Evolutionary conservation across 2,797 vertebrate genomes (phyloP), one percentile per base, ranked within the genome.

Genomic region (Bovichtus diacanthus): DNA sequence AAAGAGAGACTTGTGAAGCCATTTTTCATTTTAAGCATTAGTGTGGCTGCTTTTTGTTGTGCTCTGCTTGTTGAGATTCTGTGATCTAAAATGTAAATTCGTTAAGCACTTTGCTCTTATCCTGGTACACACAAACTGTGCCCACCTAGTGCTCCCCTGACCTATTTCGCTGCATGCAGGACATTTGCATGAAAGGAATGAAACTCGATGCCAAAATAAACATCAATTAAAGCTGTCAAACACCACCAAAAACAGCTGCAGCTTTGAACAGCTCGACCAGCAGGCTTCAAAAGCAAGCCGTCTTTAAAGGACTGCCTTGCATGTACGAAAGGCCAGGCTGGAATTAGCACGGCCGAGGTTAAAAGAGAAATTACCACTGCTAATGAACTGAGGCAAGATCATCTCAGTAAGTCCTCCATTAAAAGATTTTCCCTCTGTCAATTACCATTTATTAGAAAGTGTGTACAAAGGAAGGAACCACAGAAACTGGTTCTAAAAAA

Each of bases 171-270:
- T 83, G 87, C 91, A 89, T 93, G 93, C 90, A 90, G 93, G 94
- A 94, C 94, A 94, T 95, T 94, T 94, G 94, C 93, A 95, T 95
- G 94, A 95, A 95, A 95, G 94, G 93, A 95, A 92, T 88, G 91
- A 92, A 94, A 95, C 91, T 91, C 79, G 34, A 93, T 94, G 95
- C 94, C 95, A 95, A 95, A 95, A 95, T 94, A 95, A 96, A 95
- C 95, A 95, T 96, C 94, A 96, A 95, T 96, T 95, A 95, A 94
- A 94, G 93, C 95, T 95, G 94, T 95, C 95, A 95, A 95, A 95
- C 93, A 93, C 87, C 94, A 95, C 90, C 92, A 92, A 95, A 95
- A 95, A 95, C 95, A 96, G 95, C 94, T 95, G 95, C 94, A 92
- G 94, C 94, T 95, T 96, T 96, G 95, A 95, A 95, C 93, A 88